phyloP scores from a whole-genome alignment of 2,797 vertebrate genomes.

The Scyliorhinus canicula region DNA sequence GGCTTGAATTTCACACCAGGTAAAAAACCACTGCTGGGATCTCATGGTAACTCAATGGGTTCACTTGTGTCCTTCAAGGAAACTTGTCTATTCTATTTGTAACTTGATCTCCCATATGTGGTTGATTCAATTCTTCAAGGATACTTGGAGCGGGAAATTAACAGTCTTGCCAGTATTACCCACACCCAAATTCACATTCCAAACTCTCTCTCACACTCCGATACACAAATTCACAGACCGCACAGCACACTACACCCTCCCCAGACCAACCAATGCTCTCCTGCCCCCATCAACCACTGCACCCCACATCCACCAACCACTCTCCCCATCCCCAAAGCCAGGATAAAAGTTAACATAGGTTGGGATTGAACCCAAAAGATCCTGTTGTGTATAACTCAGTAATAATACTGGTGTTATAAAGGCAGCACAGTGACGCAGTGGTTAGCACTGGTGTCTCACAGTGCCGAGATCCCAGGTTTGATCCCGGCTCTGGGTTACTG shows the following conservation, averaged over 20 bases:
- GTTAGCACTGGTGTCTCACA: too few species aligned
- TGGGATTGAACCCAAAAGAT: not conserved
- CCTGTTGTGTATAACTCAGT: not conserved
- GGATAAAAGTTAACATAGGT: not conserved
- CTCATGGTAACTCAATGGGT: not conserved
- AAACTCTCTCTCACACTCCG: not conserved
- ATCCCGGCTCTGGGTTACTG: too few species aligned
- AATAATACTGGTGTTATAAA: too few species aligned
- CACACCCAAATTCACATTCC: not conserved
- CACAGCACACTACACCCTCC: too few species aligned
- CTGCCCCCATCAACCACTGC: too few species aligned
- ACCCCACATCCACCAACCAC: not conserved
- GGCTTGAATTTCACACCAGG: not conserved
- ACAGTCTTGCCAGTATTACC: not conserved
- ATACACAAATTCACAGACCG: too few species aligned
- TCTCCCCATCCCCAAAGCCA: too few species aligned
- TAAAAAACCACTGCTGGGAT: not conserved
- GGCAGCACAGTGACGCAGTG: too few species aligned
- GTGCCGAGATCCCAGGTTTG: too few species aligned
- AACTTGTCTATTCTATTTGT: not conserved
- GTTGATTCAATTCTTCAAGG: not conserved
- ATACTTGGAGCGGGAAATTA: not conserved
- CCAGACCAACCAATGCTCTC: too few species aligned
- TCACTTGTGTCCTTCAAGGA: not conserved
- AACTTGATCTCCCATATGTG: not conserved